Conservation (phyloP, 2,888 invertebrate genomes). For the Hymenopus coronatus region DNA sequence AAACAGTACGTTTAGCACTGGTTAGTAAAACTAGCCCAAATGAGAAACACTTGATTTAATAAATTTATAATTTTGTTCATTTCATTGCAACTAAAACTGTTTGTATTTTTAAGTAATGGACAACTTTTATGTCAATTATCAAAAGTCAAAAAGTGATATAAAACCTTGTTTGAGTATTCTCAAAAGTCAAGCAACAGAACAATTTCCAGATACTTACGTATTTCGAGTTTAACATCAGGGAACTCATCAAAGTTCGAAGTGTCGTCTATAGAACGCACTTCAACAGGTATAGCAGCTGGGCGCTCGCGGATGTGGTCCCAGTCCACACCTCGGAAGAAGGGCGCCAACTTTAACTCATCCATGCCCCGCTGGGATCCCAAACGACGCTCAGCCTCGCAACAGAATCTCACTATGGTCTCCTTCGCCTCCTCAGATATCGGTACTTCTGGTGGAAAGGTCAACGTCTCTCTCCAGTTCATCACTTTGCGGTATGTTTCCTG, state of each 20-base stretch:
- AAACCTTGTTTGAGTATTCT: too few species aligned
- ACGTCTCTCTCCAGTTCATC: constrained; percentile 99
- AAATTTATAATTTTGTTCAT: too few species aligned
- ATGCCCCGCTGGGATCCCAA: constrained; percentile 85
- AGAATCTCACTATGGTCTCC: constrained; percentile 93
- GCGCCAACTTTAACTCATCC: constrained; percentile 86
- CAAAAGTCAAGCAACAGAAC: too few species aligned
- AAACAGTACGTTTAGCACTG: too few species aligned
- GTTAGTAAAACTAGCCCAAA: too few species aligned
- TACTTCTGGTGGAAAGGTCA: constrained; percentile 98
- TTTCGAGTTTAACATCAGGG: constrained; percentile 97
- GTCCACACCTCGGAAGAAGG: constrained; percentile 95
- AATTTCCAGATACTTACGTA: constrained; percentile 70
- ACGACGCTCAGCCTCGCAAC: constrained; percentile 93
- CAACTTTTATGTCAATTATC: too few species aligned
- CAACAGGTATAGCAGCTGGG: constrained; percentile 96
- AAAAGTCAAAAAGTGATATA: too few species aligned
- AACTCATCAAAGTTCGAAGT: constrained; percentile 99
- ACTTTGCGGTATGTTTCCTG: constrained; percentile 96
- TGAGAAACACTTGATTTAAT: too few species aligned
- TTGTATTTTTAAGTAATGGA: too few species aligned
- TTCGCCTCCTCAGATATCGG: constrained; percentile 98
- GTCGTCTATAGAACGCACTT: constrained; percentile 98
- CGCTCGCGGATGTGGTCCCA: constrained; percentile 99
- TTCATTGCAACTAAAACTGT: too few species aligned